phyloP scores from a whole-genome alignment of 2,113 vertebrate genomes.

The Cryptoleucopteryx plumbea region DNA sequence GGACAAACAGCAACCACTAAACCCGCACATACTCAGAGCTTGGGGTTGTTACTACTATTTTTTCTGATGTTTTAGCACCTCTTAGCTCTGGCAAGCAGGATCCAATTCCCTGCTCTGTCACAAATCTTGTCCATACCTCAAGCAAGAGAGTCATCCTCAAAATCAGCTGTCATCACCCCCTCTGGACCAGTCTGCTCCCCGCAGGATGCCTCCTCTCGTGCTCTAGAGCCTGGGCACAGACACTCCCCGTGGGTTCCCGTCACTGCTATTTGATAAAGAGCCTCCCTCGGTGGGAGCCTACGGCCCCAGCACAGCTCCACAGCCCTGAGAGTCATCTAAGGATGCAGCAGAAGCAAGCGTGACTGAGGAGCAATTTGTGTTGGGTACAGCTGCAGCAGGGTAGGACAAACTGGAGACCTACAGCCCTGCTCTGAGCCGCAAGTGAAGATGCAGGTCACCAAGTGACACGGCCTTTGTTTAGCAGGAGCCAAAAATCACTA shows the following conservation, averaged over 20 bases:
- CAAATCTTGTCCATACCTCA: background rate
- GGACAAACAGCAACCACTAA: background rate
- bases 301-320: background rate
- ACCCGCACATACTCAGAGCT: background rate
- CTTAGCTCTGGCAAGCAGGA: background rate
- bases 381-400: background rate
- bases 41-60: background rate
- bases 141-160: background rate
- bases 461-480: background rate
- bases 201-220: background rate
- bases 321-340: background rate
- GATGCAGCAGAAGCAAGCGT: background rate
- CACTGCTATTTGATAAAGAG: background rate
- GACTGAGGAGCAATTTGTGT: background rate
- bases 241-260: rapidly evolving
- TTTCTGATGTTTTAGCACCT: background rate
- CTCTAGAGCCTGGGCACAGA: background rate
- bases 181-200: background rate
- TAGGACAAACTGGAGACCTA: background rate
- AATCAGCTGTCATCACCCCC: background rate
- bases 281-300: background rate
- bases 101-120: background rate
- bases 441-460: background rate
- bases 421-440: background rate
- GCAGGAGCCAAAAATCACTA: background rate